Percentiles rank a stretch among this genome's conserved stretches.
Conservation (phyloP, 2,113 vertebrate genomes). For the Ranitomeya variabilis region DNA sequence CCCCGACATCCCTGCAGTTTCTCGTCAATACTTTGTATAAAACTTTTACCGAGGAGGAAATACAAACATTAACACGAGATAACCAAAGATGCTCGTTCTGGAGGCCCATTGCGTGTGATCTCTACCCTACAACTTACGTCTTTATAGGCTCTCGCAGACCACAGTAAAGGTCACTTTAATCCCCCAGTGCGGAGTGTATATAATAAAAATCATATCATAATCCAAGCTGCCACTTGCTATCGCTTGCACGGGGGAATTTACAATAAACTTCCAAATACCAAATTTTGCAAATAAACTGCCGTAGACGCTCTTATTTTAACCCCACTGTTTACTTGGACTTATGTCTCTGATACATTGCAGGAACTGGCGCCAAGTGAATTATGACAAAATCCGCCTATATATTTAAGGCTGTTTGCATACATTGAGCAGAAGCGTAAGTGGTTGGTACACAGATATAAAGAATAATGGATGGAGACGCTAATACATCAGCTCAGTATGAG, state of each 20-base stretch:
- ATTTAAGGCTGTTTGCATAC: constrained; percentile 11
- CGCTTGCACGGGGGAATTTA: not conserved
- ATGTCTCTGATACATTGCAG: not conserved
- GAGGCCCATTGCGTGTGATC: constrained; percentile 22
- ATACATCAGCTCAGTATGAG: not conserved
- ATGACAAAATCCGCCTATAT: constrained; percentile 18
- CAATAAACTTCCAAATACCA: constrained; percentile 32
- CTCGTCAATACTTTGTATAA: not conserved
- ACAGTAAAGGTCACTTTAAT: constrained; percentile 23
- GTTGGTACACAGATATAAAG: constrained; percentile 1
- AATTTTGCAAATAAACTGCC: constrained; percentile 14
- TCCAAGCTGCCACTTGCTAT: constrained; percentile 31
- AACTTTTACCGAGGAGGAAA: not conserved
- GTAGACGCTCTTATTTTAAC: not conserved
- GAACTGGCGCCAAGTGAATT: constrained; percentile 42
- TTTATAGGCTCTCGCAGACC: not conserved
- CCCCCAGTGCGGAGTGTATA: constrained; percentile 6
- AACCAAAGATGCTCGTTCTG: not conserved
- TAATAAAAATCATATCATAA: constrained; percentile 39
- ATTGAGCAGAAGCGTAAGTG: not conserved
- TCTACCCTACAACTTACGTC: not conserved
- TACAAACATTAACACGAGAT: constrained; percentile 3
- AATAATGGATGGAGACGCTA: not conserved
- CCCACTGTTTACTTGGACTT: constrained; percentile 30
- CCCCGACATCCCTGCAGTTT: not conserved